Conservation (phyloP, 2,888 invertebrate genomes). For the Gastrophysa polygoni region DNA sequence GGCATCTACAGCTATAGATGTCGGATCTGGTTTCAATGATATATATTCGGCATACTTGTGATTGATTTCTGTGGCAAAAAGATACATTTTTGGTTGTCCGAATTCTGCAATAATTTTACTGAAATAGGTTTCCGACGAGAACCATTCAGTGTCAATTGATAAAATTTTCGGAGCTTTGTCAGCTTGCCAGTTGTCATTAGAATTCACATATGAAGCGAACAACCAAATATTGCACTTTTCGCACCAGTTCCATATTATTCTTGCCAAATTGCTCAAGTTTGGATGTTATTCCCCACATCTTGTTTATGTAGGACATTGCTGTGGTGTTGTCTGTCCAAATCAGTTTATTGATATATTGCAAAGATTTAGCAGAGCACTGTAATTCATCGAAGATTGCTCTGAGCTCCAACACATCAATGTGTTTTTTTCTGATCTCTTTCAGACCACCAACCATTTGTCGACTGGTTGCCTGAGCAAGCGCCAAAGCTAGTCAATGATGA, state of each 20-base stretch:
- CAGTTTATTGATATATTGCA: constrained; percentile 21
- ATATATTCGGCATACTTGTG: constrained; percentile 28
- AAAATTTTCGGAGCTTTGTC: constrained; percentile 23
- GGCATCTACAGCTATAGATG: constrained; percentile 24
- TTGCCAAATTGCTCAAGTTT: constrained; percentile 13
- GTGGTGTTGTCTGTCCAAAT: constrained; percentile 24
- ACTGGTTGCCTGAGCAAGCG: constrained; percentile 22
- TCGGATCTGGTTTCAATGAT: constrained; percentile 29
- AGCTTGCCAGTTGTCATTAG: constrained; percentile 23
- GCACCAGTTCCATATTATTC: constrained; percentile 31
- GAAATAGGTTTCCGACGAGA: constrained; percentile 14
- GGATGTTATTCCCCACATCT: constrained; percentile 28
- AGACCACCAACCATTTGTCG: constrained; percentile 36
- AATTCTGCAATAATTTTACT: constrained; percentile 12
- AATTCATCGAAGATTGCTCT: constrained; percentile 26
- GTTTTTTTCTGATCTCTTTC: constrained; percentile 19
- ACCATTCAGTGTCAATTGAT: constrained; percentile 28
- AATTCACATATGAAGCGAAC: constrained; percentile 23
- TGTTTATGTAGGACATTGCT: constrained; percentile 30
- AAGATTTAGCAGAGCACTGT: constrained; percentile 28
- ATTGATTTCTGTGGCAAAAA: constrained; percentile 29
- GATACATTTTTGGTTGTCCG: constrained; percentile 23
- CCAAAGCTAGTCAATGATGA: constrained; percentile 36
- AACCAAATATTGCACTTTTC: constrained; percentile 30
- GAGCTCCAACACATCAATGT: constrained; percentile 30